Percentiles rank a stretch among this genome's conserved stretches.
phyloP scores from a whole-genome alignment of 2,888 invertebrate species.

The Ormyrus thymus region DNA sequence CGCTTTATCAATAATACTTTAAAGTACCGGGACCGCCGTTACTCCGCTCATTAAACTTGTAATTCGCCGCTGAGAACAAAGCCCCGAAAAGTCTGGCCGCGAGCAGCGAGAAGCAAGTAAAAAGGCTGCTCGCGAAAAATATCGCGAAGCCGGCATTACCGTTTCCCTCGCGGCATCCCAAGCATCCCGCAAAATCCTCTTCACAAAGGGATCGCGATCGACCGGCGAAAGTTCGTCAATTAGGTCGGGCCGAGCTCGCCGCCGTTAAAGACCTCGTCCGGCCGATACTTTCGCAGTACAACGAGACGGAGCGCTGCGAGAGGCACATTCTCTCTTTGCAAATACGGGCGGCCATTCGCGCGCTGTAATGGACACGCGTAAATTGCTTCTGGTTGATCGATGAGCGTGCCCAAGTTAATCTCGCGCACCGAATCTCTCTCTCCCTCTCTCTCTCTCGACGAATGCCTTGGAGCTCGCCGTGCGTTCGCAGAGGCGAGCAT shows the following conservation, averaged over 20 bases:
- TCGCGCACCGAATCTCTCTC: conserved; percentile 26
- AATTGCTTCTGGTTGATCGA: conserved; percentile 56
- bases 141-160: no score
- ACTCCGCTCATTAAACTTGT: no score
- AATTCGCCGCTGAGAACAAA: no score
- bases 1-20: no score
- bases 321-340: conserved; percentile 33
- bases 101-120: no score
- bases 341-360: conserved; percentile 37
- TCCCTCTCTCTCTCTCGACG: neutral
- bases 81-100: no score
- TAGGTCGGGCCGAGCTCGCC: conserved; percentile 25
- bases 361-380: conserved; percentile 50
- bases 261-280: conserved; percentile 24
- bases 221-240: conserved; percentile 44
- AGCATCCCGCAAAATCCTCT: conserved; percentile 16
- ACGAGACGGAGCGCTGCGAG: neutral
- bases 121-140: no score
- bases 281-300: conserved; percentile 19
- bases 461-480: conserved; percentile 3
- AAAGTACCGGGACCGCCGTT: no score
- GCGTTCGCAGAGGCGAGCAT: neutral
- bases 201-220: conserved; percentile 17
- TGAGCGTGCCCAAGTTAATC: conserved; percentile 53
- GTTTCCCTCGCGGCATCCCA: neutral